Base-by-base conservation (phyloP, 2,888 invertebrate genomes). In the Nemoura dubitans region DNA sequence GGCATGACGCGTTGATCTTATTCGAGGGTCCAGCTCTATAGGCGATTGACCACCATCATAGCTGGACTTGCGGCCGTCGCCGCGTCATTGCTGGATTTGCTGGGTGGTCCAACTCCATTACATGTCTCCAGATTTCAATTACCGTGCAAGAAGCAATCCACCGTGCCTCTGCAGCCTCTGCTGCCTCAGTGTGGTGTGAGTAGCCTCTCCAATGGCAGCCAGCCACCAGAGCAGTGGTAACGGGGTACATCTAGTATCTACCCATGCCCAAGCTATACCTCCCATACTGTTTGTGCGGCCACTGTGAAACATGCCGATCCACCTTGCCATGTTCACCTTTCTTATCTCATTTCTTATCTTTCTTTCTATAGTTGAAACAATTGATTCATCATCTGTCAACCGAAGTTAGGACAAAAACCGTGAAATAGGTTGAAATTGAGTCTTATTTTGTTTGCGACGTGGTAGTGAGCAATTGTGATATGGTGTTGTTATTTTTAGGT, bases 21-120 rank as follows among this genome's bases (percentile, higher is more conserved):
- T 36, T 10, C 36, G 10, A 36, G 27, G 78, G 5, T 27, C 7
- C 25, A 30, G 29, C 10, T 14, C n/a, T n/a, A n/a, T n/a, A n/a
- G n/a, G 10, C 83, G 25, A 83, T 27, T 59, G 83, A 83, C 83
- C 83, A 83, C 83, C 83, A 43, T 10, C 59, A 21, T 59, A 7
- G 21, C 36, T 36, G 5, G 36, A 36, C 36, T 36, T 36, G 3
- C 36, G n/a, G n/a, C n/a, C n/a, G n/a, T n/a, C n/a, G n/a, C n/a
- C n/a, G n/a, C n/a, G n/a, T n/a, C n/a, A n/a, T 59, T 59, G 21
- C 36, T 36, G 5, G 36, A 36, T 10, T 36, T 36, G 3, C 36
- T 84, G 84, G 84, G 84, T 84, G 84, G 84, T 84, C 84, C 76
- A 10, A n/a, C n/a, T 36, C 36, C 36, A 81, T 29, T 81, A 29